A percentile compares a stretch with the other conserved stretches of the same genome.
Evolutionary conservation across 2,113 vertebrate genomes (phyloP).

Genomic region (Dipodomys merriami): DNA sequence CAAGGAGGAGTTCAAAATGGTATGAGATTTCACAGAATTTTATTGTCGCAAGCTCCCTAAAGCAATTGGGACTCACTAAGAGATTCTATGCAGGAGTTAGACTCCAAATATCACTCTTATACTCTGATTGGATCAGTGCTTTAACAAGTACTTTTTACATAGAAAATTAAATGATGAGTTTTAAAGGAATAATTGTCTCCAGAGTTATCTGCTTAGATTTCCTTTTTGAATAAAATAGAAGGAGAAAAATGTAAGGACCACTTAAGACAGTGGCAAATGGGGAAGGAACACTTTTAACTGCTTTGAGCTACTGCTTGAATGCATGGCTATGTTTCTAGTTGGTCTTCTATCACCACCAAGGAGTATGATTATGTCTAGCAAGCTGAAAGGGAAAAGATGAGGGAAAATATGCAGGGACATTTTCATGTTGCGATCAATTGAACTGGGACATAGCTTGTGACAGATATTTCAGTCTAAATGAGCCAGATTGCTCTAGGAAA

Average conservation of each 20-base stretch:
- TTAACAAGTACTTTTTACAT: constrained; percentile 59
- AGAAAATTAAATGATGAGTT: constrained; percentile 36
- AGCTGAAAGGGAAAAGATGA: background rate
- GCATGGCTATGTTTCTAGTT: background rate
- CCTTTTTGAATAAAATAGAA: background rate
- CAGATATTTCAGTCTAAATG: constrained; percentile 66
- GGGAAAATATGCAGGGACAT: constrained; percentile 40
- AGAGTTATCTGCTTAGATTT: constrained; percentile 7
- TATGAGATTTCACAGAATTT: constrained; percentile 69
- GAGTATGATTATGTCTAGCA: constrained; percentile 46
- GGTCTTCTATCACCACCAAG: background rate
- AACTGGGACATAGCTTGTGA: constrained; percentile 59
- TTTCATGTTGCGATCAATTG: constrained; percentile 54
- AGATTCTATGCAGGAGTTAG: background rate
- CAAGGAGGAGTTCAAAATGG: constrained; percentile 75
- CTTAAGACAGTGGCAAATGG: background rate
- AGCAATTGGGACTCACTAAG: constrained; percentile 62
- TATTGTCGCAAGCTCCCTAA: constrained; percentile 61
- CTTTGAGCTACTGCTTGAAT: background rate
- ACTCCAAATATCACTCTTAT: constrained; percentile 65
- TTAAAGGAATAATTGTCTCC: constrained; percentile 62
- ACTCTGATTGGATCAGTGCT: background rate
- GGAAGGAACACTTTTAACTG: background rate
- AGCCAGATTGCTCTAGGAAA: constrained; percentile 64
- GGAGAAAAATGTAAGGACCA: background rate